phyloP scores from a whole-genome alignment of 2,888 invertebrate species.

The Ophraella communa region DNA sequence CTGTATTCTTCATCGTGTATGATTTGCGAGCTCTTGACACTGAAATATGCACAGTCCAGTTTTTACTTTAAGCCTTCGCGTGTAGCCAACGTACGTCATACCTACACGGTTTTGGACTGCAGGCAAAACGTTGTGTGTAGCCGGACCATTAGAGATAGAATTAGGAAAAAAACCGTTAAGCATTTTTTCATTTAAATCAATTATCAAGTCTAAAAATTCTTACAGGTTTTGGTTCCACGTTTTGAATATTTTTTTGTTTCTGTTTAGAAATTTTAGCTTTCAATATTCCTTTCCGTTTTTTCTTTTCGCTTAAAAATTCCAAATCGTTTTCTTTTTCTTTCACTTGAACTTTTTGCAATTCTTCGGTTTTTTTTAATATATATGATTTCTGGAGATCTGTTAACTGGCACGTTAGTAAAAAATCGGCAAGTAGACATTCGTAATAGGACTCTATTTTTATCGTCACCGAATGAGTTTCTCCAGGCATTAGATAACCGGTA shows the following conservation, averaged over 20 bases:
- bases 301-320: not conserved
- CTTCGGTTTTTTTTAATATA: constrained; percentile 52
- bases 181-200: too few species aligned
- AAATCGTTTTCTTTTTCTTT: constrained; percentile 2
- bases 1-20: too few species aligned
- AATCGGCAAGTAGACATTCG: constrained; percentile 50
- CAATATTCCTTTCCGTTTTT: not conserved
- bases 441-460: constrained; percentile 52
- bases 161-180: too few species aligned
- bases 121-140: too few species aligned
- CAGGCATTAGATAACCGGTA: constrained; percentile 55
- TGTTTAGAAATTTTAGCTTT: not conserved
- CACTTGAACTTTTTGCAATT: constrained; percentile 34
- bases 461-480: constrained; percentile 52
- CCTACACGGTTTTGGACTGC: too few species aligned
- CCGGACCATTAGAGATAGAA: too few species aligned
- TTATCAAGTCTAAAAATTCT: too few species aligned
- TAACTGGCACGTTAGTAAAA: constrained; percentile 54
- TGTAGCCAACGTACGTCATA: too few species aligned
- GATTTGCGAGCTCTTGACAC: too few species aligned
- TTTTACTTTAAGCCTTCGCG: too few species aligned
- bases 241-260: not conserved
- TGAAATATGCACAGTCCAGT: too few species aligned
- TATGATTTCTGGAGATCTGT: constrained; percentile 55
- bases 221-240: not conserved